Evolutionary conservation across 2,113 vertebrate species (phyloP).

Genomic region (Alectura lathami): DNA sequence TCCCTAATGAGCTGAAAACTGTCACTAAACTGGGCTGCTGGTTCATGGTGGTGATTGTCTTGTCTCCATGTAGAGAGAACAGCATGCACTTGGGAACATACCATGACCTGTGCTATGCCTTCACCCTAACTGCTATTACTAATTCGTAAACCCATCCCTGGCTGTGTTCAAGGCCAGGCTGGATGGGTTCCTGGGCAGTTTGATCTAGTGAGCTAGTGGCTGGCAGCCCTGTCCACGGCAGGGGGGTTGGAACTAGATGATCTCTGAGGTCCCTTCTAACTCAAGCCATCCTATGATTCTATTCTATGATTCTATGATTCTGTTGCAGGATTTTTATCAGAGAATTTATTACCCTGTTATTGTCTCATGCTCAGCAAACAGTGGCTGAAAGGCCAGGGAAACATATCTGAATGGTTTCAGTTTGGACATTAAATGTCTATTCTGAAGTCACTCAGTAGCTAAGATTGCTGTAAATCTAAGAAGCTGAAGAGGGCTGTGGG

Average conservation of each 20-base stretch:
- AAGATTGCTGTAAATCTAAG: neutral
- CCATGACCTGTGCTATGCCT: neutral
- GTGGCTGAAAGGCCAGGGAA: neutral
- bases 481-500: neutral
- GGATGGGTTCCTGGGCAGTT: too few species aligned
- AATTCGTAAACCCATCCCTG: too few species aligned
- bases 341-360: neutral
- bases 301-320: too few species aligned
- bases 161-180: too few species aligned
- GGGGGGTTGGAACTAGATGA: too few species aligned
- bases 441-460: neutral
- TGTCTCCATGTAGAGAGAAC: neutral
- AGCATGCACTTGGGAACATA: neutral
- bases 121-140: neutral
- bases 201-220: too few species aligned
- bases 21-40: neutral
- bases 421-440: neutral
- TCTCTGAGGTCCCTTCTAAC: too few species aligned
- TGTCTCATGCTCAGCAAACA: neutral
- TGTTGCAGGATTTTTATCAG: slow-evolving; percentile 6
- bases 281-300: too few species aligned
- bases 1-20: neutral
- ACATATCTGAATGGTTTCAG: neutral
- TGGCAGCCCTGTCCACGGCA: too few species aligned
- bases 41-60: neutral